Base-by-base conservation (phyloP, 2,113 vertebrate species). In the Cheirogaleus medius region DNA sequence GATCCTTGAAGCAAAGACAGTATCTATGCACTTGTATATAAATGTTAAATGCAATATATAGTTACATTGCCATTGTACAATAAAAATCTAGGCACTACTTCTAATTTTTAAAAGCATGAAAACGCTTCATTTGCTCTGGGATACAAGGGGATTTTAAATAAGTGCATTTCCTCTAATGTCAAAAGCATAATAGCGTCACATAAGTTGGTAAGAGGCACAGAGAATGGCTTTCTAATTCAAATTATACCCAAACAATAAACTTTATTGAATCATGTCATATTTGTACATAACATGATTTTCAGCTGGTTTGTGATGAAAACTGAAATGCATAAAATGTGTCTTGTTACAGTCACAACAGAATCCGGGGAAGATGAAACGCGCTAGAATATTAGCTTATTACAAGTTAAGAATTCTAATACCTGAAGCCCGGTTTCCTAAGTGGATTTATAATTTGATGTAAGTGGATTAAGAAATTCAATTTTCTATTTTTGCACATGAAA, bases 201-300 rank as follows among this genome's bases (percentile, higher is more conserved):
- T 81, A 27, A 32, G 68, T 25, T 42, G 56, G 27, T 32, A 56
- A 77, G 49, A 77, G 77, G 73, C 49, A 34, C 27, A n/a, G 1
- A 42, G 66, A 86, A 42, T 11, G n/a, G 58, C n/a, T 94, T 92
- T 86, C 78, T 92, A 54, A 94, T 92, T 77, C 94, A 85, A 94
- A 92, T 71, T 37, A 64, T 6, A 64, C 34, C 42, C 27, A 1
- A 94, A 95, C 64, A 86, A 29, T 81, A 91, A 29, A 58, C 14
- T 11, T 14, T 49, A 60, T n/a, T 20, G 69, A 84, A 80, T 76
- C 21, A 32, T 69, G 34, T 92, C 78, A 8, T 54, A 93, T 56
- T 81, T 49, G 60, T 15, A 63, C 42, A 44, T 42, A 63, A 63
- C 25, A 44, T 14, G 49, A 42, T 76, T 89, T 71, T 85, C 37